Conservation (phyloP, 2,113 vertebrate species). For the Takifugu flavidus region DNA sequence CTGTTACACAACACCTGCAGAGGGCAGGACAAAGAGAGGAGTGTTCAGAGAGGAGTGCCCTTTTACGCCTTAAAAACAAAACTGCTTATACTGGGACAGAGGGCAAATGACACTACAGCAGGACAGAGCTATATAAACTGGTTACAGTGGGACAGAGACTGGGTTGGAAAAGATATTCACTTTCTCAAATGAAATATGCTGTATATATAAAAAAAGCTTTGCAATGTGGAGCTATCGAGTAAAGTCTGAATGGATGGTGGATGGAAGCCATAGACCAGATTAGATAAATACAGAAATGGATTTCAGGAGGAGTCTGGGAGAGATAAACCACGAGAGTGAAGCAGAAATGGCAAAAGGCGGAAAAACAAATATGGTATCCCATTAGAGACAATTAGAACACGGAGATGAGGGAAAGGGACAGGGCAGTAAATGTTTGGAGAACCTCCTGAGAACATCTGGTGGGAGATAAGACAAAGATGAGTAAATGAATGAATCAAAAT, state of each 20-base stretch:
- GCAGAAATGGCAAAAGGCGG: slow-evolving; percentile 23
- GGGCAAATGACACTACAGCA: not conserved
- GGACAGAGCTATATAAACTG: no score
- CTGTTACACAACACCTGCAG: not conserved
- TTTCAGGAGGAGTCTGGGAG: slow-evolving; percentile 34
- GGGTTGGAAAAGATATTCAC: no score
- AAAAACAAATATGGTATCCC: slow-evolving; percentile 53
- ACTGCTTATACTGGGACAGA: not conserved
- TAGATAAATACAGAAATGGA: slow-evolving; percentile 32
- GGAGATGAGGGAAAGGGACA: slow-evolving; percentile 46
- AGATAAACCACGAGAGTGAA: slow-evolving; percentile 34
- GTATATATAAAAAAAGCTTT: no score
- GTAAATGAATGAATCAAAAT: no score
- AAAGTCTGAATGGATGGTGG: slow-evolving; percentile 1
- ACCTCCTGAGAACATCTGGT: slow-evolving; percentile 30
- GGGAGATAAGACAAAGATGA: not conserved
- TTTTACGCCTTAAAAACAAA: not conserved
- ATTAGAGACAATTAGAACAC: slow-evolving; percentile 53
- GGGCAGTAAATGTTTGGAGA: slow-evolving; percentile 20
- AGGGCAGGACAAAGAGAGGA: not conserved
- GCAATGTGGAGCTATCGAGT: no score
- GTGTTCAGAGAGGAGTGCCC: not conserved
- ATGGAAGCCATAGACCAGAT: slow-evolving; percentile 14
- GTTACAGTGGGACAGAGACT: no score
- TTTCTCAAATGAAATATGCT: not conserved